Base-by-base conservation (phyloP, 2,888 invertebrate species). In the Hoplodrina ambigua region DNA sequence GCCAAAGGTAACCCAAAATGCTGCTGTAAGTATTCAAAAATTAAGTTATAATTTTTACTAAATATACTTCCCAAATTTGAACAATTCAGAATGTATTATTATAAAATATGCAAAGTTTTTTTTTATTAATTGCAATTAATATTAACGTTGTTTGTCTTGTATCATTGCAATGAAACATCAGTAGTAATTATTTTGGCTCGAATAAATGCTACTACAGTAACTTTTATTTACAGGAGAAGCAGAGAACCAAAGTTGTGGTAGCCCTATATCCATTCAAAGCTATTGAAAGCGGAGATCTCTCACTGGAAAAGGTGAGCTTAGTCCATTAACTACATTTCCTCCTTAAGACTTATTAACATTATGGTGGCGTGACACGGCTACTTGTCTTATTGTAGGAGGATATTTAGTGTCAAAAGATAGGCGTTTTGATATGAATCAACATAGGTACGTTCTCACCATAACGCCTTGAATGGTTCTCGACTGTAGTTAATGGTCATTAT, bases 231-330 rank as follows among this genome's bases (percentile, higher is more conserved):
- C 96, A 97, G 97, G 97, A 97, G 88, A 98, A 97, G 92, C 96
- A 96, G 85, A 97, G 97, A 93, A 96, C 97, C 77, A 98, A 98
- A 96, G 96, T 98, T 69, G 99, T 99, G 65, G 98, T 99, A 82
- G 98, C 98, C 60, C 96, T 99, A 54, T 99, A 98, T 94, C 98
- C 98, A 80, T 99, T 98, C 91, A 98, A 98, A 94, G 98, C 99
- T 60, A 98, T 98, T 85, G 98, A 98, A 96, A 97, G 97, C 75
- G 98, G 98, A 62, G 98, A 99, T 94, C 96, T 99, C 78, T 98
- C 98, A 33, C 96, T 99, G 84, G 98, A 98, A 93, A 98, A 98
- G 97, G 98, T 98, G 92, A 90, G 75, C 25, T 65, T 25, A 33
- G 13, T 44, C 53, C 30, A 33, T 57, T n/a, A 33, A 44, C 55